phyloP scores from a whole-genome alignment of 1,140 invertebrate species.

The Plutomurus gul region DNA sequence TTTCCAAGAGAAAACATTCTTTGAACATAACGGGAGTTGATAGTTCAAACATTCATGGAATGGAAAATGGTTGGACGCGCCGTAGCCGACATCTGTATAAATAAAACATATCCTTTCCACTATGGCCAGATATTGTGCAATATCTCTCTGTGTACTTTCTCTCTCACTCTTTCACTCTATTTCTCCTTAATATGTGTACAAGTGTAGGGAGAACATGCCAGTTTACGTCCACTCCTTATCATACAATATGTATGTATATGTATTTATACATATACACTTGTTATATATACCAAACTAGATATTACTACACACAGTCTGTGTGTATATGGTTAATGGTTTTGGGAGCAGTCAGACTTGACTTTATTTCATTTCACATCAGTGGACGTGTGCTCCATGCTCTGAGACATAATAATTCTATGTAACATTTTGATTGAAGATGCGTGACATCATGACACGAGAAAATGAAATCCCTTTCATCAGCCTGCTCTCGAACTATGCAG shows the following conservation, averaged over 20 bases:
- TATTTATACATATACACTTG: not conserved
- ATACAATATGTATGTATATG: no score
- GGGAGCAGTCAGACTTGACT: not conserved
- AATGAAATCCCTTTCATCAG: not conserved
- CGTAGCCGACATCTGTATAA: conserved; percentile 11
- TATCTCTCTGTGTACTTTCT: not conserved
- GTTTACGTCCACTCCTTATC: no score
- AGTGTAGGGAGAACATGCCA: no score
- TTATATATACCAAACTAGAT: not conserved
- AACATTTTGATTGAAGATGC: conserved; percentile 29
- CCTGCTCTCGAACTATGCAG: not conserved
- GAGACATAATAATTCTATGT: conserved; percentile 4
- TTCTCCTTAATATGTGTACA: no score
- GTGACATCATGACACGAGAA: conserved; percentile 5
- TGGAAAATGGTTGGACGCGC: conserved; percentile 9
- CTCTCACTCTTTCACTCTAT: not conserved
- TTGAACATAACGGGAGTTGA: not conserved
- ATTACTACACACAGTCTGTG: not conserved
- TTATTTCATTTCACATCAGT: not conserved
- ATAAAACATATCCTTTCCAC: not conserved
- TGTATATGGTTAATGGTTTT: no score
- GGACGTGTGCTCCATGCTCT: not conserved
- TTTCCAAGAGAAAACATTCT: not conserved
- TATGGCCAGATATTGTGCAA: no score
- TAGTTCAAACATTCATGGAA: conserved; percentile 19